These are phyloP conservation scores for Mellilla xanthometata DNA, from an alignment of 2,888 invertebrate genomes.

Conservation along the genomic window DNA sequence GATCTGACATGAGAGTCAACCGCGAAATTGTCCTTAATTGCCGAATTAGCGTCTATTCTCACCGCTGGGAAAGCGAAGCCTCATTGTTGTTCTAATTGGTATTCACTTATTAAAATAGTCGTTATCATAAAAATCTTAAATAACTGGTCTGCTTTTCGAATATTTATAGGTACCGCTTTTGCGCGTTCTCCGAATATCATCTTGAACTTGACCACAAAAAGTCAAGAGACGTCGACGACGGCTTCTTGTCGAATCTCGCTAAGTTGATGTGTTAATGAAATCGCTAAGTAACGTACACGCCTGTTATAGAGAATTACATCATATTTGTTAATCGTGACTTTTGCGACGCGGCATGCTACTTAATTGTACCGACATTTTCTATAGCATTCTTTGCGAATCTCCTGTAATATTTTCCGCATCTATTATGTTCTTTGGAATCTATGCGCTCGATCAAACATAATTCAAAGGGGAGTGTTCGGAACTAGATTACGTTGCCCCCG, in stretches of 20 bases:
- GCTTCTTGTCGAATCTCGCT: conserved; percentile 44
- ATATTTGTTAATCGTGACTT: conserved; percentile 46
- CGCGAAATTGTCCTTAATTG: conserved; percentile 76
- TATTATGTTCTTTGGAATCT: conserved; percentile 7
- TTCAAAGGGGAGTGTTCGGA: conserved; percentile 41
- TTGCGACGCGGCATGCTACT: conserved; percentile 16
- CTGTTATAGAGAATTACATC: conserved; percentile 64
- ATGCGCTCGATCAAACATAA: conserved; percentile 24
- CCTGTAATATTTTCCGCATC: conserved; percentile 14
- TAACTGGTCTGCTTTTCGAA: too few relatives aligned
- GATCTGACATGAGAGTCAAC: conserved; percentile 49
- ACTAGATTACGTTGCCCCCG: conserved; percentile 48
- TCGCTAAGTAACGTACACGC: conserved; percentile 58
- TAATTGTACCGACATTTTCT: conserved; percentile 22
- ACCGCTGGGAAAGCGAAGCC: conserved; percentile 49
- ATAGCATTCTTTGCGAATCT: conserved; percentile 14
- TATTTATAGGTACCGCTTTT: background rate
- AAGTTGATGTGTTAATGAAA: conserved; percentile 56
- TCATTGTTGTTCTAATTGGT: conserved; percentile 40
- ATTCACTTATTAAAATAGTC: conserved; percentile 10
- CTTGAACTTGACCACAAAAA: conserved; percentile 76
- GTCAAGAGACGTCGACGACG: conserved; percentile 48
- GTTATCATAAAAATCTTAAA: too few relatives aligned
- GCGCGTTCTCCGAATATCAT: conserved; percentile 11
- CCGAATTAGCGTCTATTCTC: conserved; percentile 56